Base-by-base conservation (phyloP, 2,888 invertebrate genomes). In the Hypselothyrea guttata region DNA sequence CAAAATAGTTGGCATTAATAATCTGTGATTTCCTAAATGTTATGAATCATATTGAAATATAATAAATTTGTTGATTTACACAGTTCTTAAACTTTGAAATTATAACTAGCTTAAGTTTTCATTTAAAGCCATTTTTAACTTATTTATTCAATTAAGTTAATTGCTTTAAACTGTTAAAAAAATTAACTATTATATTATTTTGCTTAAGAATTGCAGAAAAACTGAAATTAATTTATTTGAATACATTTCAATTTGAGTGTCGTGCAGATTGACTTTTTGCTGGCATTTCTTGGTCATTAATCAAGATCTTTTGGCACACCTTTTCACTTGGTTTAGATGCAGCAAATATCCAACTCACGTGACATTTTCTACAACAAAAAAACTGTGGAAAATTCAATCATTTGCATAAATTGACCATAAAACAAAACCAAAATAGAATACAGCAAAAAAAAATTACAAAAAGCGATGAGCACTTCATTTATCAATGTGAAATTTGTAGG, bases 341-440 rank as follows among this genome's bases (percentile, higher is more conserved):
- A 38, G 16, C 15, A 8, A n/a, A 28, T 28, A 7, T 13, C 3
- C 13, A 1, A 15, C 4, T n/a, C 56, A 51, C 48, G 46, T 51
- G 66, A 67, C 58, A 62, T 73, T 66, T 51, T 40, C 41, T 37
- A 9, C 16, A 44, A 3, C 13, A 27, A 46, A 16, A 44, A 7
- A 18, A 53, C 45, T 44, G 31, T 35, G 28, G 18, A 35, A 47
- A 58, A 44, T 53, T 49, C 13, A 40, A 54, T 48, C 55, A 76
- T 76, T 82, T 77, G 68, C 77, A 77, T 78, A 78, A 79, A 75
- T 71, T 67, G 52, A 79, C 83, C 83, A 83, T 79, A 78, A 78
- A 79, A 75, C 79, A 79, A 66, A 75, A 56, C 68, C 64, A 13
- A 53, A 49, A 57, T 66, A 59, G 55, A 44, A 54, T 52, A 57